Evolutionary conservation across 2,888 invertebrate genomes (phyloP).

Genomic region (Caenorhabditis sulstoni): DNA sequence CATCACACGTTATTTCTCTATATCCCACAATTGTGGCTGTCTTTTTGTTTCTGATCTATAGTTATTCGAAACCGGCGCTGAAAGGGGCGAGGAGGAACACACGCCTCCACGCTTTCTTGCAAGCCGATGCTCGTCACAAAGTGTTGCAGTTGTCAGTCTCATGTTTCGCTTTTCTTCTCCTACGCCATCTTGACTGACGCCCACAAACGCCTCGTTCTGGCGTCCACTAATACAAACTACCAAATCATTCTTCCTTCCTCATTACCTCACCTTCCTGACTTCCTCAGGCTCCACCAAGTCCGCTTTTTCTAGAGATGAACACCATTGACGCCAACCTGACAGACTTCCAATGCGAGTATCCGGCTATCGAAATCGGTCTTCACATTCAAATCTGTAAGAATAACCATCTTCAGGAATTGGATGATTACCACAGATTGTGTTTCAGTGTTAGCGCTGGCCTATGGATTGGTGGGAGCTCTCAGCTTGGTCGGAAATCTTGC

Average conservation of each 20-base stretch:
- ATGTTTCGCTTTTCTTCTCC: constrained; percentile 25
- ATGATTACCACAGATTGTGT: constrained; percentile 8
- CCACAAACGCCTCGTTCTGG: neutral
- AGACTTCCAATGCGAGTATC: constrained; percentile 58
- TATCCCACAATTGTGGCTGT: neutral
- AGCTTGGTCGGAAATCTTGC: constrained; percentile 66
- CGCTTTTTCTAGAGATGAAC: constrained; percentile 28
- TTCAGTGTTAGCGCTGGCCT: constrained; percentile 64
- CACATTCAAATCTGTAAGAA: constrained; percentile 42
- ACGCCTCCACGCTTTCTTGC: constrained; percentile 16
- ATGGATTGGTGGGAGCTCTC: constrained; percentile 64
- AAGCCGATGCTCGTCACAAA: constrained; percentile 50
- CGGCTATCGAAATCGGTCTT: constrained; percentile 37
- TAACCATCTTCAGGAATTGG: neutral
- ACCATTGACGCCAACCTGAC: constrained; percentile 39
- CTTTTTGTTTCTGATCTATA: neutral
- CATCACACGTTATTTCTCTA: no score
- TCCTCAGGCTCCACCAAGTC: no score
- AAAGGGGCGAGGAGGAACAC: neutral
- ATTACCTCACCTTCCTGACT: no score
- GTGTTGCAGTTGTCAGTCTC: constrained; percentile 55
- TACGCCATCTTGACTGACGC: constrained; percentile 29
- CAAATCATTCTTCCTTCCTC: neutral
- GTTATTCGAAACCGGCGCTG: constrained; percentile 1
- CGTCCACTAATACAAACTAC: neutral